Evolutionary conservation across 2,797 vertebrate species (phyloP), one percentile per base, ranked within the genome.

Genomic region (Masticophis lateralis): DNA sequence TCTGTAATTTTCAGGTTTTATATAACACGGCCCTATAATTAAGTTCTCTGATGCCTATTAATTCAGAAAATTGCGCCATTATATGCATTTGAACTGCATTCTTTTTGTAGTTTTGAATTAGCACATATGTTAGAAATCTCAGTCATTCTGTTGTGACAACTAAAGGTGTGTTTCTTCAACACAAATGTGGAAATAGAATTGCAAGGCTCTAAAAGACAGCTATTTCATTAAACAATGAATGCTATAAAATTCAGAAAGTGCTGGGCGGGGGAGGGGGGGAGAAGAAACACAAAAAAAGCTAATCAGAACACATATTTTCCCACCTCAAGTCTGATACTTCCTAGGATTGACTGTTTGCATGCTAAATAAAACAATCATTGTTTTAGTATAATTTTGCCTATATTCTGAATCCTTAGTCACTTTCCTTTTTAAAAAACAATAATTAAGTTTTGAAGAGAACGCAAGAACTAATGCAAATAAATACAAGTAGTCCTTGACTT

Each of bases 381-480:
- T 1, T 0, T 95, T 92, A 69, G 60, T 93, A 1, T 94, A 79
- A 53, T 94, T 94, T 66, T 91, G 87, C 66, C 13, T 93, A 92
- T 28, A 90, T 88, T 57, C 27, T 92, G 60, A 79, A 94, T 95
- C 13, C 53, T 94, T 61, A 20, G 69, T 92, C 55, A 16, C 12
- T 66, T 66, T 66, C 4, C 28, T 66, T 66, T 13, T n/a, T n/a
- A 13, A 66, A 63, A 28, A 63, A 27, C 7, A n/a, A 66, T 66
- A 13, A 2, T 63, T 28, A 66, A 28, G 12, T n/a, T 66, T 66
- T 28, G 61, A n/a, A n/a, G 61, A 13, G 61, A n/a, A 66, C 0
- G 0, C n/a, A n/a, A 66, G 61, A 66, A 66, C 4, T n/a, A 66
- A n/a, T 66, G 11, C 61, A 66, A 28, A 63, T 1, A 0, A 63